Percentiles rank a stretch among this genome's conserved stretches.
Evolutionary conservation across 2,888 invertebrate species (phyloP).

Genomic region (Stenodera caucasica): DNA sequence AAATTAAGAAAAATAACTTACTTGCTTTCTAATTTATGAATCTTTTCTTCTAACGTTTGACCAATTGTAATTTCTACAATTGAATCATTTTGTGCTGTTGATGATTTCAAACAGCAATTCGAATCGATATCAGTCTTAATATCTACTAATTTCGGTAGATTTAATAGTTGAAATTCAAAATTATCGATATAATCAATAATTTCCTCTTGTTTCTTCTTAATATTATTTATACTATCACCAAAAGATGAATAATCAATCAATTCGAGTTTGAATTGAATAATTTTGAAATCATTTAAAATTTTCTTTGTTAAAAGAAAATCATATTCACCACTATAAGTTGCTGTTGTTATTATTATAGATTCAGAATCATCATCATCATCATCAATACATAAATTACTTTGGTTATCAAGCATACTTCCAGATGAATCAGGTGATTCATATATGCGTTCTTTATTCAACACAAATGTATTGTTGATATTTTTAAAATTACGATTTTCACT

Average conservation of each 20-base stretch:
- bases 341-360: neutral
- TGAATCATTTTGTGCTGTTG: slow-evolving; percentile 15
- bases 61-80: slow-evolving; percentile 9
- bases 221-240: neutral
- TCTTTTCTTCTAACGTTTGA: slow-evolving; percentile 17
- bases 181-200: neutral
- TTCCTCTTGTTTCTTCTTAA: neutral
- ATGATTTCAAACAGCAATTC: slow-evolving; percentile 14
- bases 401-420: too few species aligned
- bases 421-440: too few species aligned
- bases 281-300: neutral
- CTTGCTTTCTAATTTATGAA: slow-evolving; percentile 24
- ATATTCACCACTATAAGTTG: neutral
- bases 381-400: neutral
- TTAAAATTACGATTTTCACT: slow-evolving; percentile 3
- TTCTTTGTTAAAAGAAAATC: neutral
- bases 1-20: slow-evolving; percentile 18
- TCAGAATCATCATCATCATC: too few species aligned
- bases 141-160: neutral
- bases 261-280: neutral
- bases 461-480: slow-evolving; percentile 14
- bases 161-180: neutral
- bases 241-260: too few species aligned
- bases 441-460: neutral
- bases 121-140: neutral